These are phyloP conservation scores for Harpagoxenus sublaevis DNA, from an alignment of 2,888 invertebrate genomes.

Conservation along the genomic window DNA sequence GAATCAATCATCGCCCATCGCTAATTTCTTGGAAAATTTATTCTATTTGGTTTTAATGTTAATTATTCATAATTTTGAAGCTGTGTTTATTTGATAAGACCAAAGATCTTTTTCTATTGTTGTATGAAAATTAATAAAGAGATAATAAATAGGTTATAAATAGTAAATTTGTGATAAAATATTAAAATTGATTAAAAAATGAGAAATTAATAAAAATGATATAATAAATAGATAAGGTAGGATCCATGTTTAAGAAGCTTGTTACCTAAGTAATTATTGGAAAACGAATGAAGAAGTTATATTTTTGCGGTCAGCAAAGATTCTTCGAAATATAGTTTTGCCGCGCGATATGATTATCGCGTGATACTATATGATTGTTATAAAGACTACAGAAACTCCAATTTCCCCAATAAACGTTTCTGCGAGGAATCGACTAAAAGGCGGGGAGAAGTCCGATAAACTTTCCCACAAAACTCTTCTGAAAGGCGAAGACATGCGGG, in stretches of 20 bases:
- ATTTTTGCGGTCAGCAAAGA: background rate
- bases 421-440: background rate
- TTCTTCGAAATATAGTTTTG: slow-evolving; percentile 10
- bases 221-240: background rate
- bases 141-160: background rate
- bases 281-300: background rate
- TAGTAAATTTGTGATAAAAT: background rate
- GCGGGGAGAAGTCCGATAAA: slow-evolving; percentile 28
- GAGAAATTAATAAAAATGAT: background rate
- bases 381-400: background rate
- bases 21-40: background rate
- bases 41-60: background rate
- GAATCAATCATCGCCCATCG: slow-evolving; percentile 68
- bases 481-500: slow-evolving; percentile 75
- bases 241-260: background rate
- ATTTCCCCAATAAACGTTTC: slow-evolving; percentile 7
- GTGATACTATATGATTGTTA: background rate
- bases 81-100: background rate
- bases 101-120: background rate
- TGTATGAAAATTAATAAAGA: background rate
- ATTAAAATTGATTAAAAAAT: background rate
- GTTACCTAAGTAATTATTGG: background rate
- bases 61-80: slow-evolving; percentile 7
- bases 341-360: background rate
- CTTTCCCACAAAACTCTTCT: slow-evolving; percentile 71